Conservation (phyloP, 2,797 vertebrate genomes). For the Leptatherina wallacei region DNA sequence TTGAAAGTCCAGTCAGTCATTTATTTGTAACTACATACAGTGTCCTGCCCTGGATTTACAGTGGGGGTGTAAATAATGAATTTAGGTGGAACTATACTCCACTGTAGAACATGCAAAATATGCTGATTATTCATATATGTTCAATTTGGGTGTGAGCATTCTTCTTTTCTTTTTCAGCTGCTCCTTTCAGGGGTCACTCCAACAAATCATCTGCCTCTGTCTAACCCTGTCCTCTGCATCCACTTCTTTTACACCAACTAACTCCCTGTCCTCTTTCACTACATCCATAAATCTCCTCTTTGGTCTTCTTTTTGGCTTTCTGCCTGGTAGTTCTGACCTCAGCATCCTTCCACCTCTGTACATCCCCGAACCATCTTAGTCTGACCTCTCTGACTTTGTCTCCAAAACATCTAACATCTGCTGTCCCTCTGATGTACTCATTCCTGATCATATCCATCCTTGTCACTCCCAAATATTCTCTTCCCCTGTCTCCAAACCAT, state of each 20-base stretch:
- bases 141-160: not conserved
- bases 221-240: not conserved
- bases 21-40: not conserved
- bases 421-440: not conserved
- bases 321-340: not conserved
- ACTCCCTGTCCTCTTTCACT: too few relatives aligned
- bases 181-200: too few relatives aligned
- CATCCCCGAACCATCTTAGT: not conserved
- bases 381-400: too few relatives aligned
- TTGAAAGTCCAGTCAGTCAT: too few relatives aligned
- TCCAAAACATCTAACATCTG: not conserved
- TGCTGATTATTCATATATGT: too few relatives aligned
- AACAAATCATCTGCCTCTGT: not conserved
- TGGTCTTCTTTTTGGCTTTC: not conserved
- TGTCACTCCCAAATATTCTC: too few relatives aligned
- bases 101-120: not conserved
- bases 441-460: not conserved
- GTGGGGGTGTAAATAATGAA: too few relatives aligned
- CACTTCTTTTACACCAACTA: not conserved
- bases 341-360: not conserved
- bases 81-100: too few relatives aligned
- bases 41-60: too few relatives aligned
- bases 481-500: too few relatives aligned
- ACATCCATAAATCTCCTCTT: too few relatives aligned
- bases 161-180: not conserved